Conservation (phyloP, 2,888 invertebrate species). For the Conops quadrifasciatus region DNA sequence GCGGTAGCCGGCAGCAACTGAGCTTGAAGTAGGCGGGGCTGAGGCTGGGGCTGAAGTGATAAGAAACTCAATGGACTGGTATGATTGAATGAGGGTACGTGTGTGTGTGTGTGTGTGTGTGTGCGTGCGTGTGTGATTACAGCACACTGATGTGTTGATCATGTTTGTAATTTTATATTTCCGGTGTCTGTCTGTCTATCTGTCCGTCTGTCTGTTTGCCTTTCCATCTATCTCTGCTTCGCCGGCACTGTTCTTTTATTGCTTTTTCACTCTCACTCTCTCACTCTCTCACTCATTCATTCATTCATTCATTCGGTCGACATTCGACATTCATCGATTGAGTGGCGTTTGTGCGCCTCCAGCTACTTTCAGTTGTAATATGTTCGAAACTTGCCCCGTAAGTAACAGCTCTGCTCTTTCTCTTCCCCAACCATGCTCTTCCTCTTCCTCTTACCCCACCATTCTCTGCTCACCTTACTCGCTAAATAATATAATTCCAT, state of each 20-base stretch:
- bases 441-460: neutral
- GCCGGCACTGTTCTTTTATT: too few species aligned
- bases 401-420: too few species aligned
- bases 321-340: constrained; percentile 22
- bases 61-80: neutral
- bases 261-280: neutral
- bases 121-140: constrained; percentile 30
- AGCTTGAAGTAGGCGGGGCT: neutral
- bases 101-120: too few species aligned
- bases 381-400: too few species aligned
- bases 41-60: neutral
- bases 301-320: neutral
- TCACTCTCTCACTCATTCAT: neutral
- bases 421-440: neutral
- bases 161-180: constrained; percentile 64
- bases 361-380: neutral
- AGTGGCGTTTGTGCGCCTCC: constrained; percentile 9
- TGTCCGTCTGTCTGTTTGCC: constrained; percentile 45
- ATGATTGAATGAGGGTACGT: too few species aligned
- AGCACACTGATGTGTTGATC: constrained; percentile 27
- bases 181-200: constrained; percentile 52
- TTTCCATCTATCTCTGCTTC: neutral
- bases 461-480: neutral
- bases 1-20: neutral
- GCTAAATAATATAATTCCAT: neutral